Conservation (phyloP, 1,140 invertebrate genomes). For the Trichonephila clavata region DNA sequence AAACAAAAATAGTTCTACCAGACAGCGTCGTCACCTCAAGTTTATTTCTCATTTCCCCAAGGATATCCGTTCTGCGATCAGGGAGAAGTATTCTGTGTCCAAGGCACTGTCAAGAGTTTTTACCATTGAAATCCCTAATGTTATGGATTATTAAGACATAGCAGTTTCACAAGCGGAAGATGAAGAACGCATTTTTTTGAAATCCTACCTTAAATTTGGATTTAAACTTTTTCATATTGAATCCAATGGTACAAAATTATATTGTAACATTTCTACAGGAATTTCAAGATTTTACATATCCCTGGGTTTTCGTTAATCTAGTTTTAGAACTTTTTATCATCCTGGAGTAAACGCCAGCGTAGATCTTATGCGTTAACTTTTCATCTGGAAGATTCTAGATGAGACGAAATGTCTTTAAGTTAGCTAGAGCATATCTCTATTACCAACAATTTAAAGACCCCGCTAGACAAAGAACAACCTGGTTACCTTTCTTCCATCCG, state of each 20-base stretch:
- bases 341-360: background rate
- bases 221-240: background rate
- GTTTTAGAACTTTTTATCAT: background rate
- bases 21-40: constrained; percentile 79
- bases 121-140: no score
- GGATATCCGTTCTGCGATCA: constrained; percentile 80
- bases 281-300: background rate
- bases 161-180: constrained; percentile 62
- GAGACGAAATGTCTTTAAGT: no score
- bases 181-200: background rate
- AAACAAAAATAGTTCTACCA: no score
- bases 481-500: background rate
- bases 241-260: background rate
- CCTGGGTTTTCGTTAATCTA: background rate
- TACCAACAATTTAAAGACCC: constrained; percentile 61
- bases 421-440: background rate
- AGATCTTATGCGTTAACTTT: background rate
- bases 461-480: constrained; percentile 55
- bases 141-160: constrained; percentile 63
- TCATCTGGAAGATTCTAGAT: constrained; percentile 36
- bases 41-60: constrained; percentile 81
- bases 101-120: background rate
- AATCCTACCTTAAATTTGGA: background rate
- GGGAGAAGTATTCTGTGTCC: constrained; percentile 78
- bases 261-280: no score